Conservation (phyloP, 2,113 vertebrate species). For the Prionailurus bengalensis region DNA sequence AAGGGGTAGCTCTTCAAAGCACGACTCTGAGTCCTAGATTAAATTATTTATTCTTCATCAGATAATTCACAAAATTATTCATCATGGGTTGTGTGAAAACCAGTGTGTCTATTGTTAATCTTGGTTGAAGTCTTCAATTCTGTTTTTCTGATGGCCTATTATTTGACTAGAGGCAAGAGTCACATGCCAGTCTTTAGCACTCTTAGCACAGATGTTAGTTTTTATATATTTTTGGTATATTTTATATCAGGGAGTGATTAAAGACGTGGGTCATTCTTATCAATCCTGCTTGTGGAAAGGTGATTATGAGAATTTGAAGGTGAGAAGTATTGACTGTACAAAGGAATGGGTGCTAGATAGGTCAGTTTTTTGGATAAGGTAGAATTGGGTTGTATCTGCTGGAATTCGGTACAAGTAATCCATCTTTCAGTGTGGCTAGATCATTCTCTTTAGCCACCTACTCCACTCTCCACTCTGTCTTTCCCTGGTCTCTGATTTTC, state of each 20-base stretch:
- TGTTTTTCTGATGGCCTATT: background rate
- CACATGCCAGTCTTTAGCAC: background rate
- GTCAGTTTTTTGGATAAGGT: background rate
- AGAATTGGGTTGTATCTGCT: background rate
- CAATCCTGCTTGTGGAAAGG: background rate
- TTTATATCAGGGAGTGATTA: background rate
- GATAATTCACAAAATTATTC: constrained; percentile 46
- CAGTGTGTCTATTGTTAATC: constrained; percentile 16
- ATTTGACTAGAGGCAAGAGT: background rate
- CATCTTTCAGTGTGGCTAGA: background rate
- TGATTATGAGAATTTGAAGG: background rate
- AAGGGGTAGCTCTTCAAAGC: background rate
- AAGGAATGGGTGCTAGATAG: background rate
- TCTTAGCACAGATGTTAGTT: constrained; percentile 50
- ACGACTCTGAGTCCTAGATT: background rate
- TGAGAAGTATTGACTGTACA: background rate
- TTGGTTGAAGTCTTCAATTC: constrained; percentile 18
- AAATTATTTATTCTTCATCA: constrained; percentile 37
- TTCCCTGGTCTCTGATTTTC: background rate
- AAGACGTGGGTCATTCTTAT: background rate
- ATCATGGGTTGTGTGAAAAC: background rate
- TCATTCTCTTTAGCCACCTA: background rate
- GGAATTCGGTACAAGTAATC: background rate
- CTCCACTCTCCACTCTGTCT: background rate
- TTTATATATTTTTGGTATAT: constrained; percentile 1